These are phyloP conservation scores for Salmo trutta DNA, from an alignment of 2,797 vertebrate species.

Conservation along the genomic window DNA sequence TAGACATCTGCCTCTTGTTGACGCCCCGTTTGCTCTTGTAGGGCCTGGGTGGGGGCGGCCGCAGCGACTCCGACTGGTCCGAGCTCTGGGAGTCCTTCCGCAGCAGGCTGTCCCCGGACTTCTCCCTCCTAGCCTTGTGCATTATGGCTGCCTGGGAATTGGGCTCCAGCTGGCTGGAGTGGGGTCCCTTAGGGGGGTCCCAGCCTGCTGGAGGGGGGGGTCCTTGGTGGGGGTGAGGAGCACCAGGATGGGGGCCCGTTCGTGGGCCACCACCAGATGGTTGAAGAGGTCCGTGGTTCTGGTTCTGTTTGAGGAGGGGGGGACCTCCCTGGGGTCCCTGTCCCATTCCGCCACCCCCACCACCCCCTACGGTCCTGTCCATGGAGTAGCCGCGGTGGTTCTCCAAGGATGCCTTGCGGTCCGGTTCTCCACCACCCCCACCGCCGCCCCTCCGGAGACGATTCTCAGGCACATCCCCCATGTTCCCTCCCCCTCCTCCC, in stretches of 20 bases:
- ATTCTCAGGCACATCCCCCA: conserved; percentile 76
- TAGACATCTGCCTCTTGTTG: conserved; percentile 97
- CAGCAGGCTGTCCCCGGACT: conserved; percentile 87
- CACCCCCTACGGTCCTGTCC: conserved; percentile 84
- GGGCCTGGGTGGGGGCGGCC: conserved; percentile 91
- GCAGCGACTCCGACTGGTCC: conserved; percentile 93
- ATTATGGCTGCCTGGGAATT: conserved; percentile 74
- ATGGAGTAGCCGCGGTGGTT: conserved; percentile 83
- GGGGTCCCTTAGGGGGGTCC: conserved; percentile 76
- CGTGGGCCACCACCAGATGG: conserved; percentile 75
- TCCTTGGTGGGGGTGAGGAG: conserved; percentile 28
- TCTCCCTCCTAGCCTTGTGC: conserved; percentile 88
- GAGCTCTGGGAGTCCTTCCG: conserved; percentile 97
- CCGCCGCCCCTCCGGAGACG: conserved; percentile 79
- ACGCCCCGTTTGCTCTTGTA: conserved; percentile 88
- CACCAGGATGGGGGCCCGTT: conserved; percentile 72
- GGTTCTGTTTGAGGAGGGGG: conserved; percentile 73
- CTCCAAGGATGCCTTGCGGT: conserved; percentile 79
- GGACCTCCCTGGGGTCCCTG: conserved; percentile 55
- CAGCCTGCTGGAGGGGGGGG: conserved; percentile 64
- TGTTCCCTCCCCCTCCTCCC: conserved; percentile 71
- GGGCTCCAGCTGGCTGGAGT: conserved; percentile 80
- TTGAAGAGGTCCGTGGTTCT: conserved; percentile 62
- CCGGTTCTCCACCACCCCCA: conserved; percentile 78
- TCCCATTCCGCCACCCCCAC: conserved; percentile 68